Conservation (phyloP, 2,113 vertebrate genomes). For the Arvicanthis niloticus region DNA sequence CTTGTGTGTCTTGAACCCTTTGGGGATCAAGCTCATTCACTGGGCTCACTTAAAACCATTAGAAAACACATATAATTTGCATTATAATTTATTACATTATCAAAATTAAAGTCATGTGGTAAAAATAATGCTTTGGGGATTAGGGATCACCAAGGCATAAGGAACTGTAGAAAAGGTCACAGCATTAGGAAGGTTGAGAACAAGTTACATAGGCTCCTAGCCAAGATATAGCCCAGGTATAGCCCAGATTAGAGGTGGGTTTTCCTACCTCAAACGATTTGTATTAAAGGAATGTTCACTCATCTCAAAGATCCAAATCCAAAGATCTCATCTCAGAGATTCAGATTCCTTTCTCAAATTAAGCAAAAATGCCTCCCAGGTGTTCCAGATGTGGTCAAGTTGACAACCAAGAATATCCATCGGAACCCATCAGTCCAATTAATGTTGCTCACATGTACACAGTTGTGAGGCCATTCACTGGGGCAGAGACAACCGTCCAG, state of each 20-base stretch:
- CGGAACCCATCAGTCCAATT: not conserved
- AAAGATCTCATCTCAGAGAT: not conserved
- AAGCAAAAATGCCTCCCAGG: not conserved
- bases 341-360: not conserved
- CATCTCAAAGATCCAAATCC: not conserved
- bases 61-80: not conserved
- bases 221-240: too few species aligned
- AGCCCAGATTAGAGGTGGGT: not conserved
- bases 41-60: not conserved
- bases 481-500: not conserved
- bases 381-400: not conserved
- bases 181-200: not conserved
- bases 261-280: not conserved
- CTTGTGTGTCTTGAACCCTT: not conserved
- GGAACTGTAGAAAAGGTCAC: too few species aligned
- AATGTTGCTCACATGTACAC: not conserved
- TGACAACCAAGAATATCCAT: too few species aligned
- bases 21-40: not conserved
- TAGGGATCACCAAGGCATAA: too few species aligned
- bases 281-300: not conserved
- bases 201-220: not conserved
- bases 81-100: too few species aligned
- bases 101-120: too few species aligned
- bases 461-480: not conserved
- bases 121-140: too few species aligned